phyloP scores from a whole-genome alignment of 2,888 invertebrate genomes.

The Diaprepes abbreviatus region DNA sequence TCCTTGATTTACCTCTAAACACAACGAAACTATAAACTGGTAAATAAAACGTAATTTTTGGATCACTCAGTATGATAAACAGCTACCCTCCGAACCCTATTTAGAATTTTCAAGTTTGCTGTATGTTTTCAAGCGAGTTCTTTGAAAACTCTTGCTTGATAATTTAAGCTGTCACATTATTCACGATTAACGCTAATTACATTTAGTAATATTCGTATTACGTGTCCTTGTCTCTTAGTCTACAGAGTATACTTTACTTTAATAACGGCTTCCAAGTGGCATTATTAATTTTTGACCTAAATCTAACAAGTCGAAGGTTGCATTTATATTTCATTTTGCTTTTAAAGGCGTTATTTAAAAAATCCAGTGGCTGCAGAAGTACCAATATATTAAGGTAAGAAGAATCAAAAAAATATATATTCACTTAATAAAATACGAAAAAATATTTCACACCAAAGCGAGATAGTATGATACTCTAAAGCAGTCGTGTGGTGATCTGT shows the following conservation, averaged over 20 bases:
- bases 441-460: too few relatives aligned
- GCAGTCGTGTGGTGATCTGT: too few relatives aligned
- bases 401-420: too few relatives aligned
- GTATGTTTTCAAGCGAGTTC: neutral
- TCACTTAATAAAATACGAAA: too few relatives aligned
- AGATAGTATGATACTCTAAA: too few relatives aligned
- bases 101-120: neutral
- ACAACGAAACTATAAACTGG: too few relatives aligned
- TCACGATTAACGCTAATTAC: slow-evolving; percentile 6
- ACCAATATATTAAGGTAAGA: too few relatives aligned
- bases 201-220: neutral
- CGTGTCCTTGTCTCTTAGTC: neutral
- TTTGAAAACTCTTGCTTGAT: neutral
- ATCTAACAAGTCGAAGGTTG: neutral
- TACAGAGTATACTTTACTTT: neutral
- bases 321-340: neutral
- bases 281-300: slow-evolving; percentile 4
- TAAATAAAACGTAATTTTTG: too few relatives aligned
- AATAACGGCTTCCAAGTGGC: neutral
- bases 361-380: too few relatives aligned
- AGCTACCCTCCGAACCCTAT: too few relatives aligned
- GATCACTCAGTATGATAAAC: too few relatives aligned
- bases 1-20: too few relatives aligned
- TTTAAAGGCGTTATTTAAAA: neutral
- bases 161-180: neutral